Evolutionary conservation across 1,140 invertebrate genomes (phyloP).

Genomic region (Meloidogyne exigua): DNA sequence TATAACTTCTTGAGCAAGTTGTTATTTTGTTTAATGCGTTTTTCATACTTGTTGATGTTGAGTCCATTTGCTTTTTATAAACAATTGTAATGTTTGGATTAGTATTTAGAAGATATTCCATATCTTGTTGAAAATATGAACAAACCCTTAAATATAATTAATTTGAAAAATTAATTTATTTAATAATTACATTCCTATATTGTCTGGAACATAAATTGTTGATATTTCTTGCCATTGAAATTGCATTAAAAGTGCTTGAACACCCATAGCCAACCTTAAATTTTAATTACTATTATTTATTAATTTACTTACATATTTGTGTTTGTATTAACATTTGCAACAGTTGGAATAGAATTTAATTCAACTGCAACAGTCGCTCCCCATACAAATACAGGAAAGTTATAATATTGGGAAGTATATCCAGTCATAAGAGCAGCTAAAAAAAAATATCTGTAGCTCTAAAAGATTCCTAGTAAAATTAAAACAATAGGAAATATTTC

Average conservation of each 20-base stretch:
- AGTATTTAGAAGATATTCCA: constrained; percentile 22
- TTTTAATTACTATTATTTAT: not conserved
- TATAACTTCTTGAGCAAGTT: constrained; percentile 19
- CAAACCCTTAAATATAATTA: constrained; percentile 28
- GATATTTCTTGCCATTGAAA: constrained; percentile 44
- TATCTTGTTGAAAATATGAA: constrained; percentile 37
- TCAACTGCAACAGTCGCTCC: constrained; percentile 34
- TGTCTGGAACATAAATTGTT: constrained; percentile 38
- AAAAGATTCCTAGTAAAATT: no score
- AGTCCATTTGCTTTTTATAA: constrained; percentile 9
- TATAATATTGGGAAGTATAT: constrained; percentile 38
- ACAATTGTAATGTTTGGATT: constrained; percentile 21
- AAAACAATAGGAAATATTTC: no score
- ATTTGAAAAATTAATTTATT: not conserved
- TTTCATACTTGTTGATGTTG: constrained; percentile 24
- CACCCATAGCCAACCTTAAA: constrained; percentile 36
- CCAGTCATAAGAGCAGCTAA: constrained; percentile 22
- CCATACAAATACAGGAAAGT: constrained; percentile 44
- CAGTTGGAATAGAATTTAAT: constrained; percentile 31
- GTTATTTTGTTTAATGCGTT: constrained; percentile 14
- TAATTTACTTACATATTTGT: constrained; percentile 31
- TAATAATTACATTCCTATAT: constrained; percentile 16
- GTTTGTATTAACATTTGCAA: constrained; percentile 40
- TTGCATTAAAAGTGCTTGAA: constrained; percentile 29
- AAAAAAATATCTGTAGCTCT: not conserved